Conservation (phyloP, 1,140 invertebrate species). For the Neodiprion fabricii region DNA sequence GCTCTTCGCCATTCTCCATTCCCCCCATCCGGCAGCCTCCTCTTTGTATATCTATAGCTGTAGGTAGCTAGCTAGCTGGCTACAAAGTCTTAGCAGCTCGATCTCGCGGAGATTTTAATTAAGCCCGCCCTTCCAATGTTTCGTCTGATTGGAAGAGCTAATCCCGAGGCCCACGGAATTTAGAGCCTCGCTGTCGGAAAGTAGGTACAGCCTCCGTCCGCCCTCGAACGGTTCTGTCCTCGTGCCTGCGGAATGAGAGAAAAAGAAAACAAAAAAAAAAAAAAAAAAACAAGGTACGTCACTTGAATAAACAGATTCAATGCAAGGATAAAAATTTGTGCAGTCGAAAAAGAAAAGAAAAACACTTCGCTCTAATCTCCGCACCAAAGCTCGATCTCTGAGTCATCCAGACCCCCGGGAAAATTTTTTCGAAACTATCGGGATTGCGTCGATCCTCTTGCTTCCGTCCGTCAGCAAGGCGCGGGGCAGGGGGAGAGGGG, state of each 20-base stretch:
- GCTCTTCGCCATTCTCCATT: too few species aligned
- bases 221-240: slow-evolving; percentile 36
- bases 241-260: slow-evolving; percentile 28
- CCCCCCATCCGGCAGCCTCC: too few species aligned
- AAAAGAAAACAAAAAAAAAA: slow-evolving; percentile 27
- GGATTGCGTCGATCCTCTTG: slow-evolving; percentile 15
- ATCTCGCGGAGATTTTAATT: slow-evolving; percentile 59
- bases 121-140: slow-evolving; percentile 61
- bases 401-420: background rate
- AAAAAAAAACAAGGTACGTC: slow-evolving; percentile 26
- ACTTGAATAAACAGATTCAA: background rate
- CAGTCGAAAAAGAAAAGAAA: background rate
- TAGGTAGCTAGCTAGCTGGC: background rate
- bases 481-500: slow-evolving; percentile 29
- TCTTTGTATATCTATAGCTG: too few species aligned
- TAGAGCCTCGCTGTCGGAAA: slow-evolving; percentile 40
- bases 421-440: background rate
- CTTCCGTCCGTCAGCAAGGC: slow-evolving; percentile 36
- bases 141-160: slow-evolving; percentile 58
- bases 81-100: slow-evolving; percentile 33
- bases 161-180: slow-evolving; percentile 50
- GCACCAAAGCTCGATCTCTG: background rate
- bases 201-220: slow-evolving; percentile 23
- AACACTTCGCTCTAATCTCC: background rate
- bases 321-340: background rate